These are phyloP conservation scores for Saguinus midas DNA, from an alignment of 2,113 vertebrate species.

Conservation along the genomic window DNA sequence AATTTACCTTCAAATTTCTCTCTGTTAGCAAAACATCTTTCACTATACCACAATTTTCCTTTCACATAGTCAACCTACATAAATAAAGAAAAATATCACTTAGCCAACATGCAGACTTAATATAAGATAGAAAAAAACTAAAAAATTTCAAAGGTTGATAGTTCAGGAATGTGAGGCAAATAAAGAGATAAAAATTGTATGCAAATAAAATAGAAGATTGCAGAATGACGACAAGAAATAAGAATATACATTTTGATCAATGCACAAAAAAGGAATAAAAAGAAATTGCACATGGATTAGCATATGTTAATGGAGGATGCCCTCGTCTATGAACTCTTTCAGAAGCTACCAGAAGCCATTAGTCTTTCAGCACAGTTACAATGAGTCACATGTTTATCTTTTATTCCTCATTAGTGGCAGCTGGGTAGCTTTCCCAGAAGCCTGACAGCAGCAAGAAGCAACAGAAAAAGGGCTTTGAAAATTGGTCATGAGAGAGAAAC, in stretches of 20 bases:
- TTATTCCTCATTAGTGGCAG: neutral
- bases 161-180: neutral
- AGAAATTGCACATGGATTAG: neutral
- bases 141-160: neutral
- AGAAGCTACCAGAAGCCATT: neutral
- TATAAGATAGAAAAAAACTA: neutral
- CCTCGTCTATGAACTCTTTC: neutral
- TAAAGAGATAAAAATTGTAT: neutral
- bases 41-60: conserved; percentile 71
- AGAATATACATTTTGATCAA: neutral
- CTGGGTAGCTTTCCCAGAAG: neutral
- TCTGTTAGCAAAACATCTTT: conserved; percentile 75
- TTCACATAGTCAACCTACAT: conserved; percentile 1
- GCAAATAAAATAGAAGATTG: neutral
- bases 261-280: neutral
- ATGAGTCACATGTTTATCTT: neutral
- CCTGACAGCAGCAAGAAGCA: neutral
- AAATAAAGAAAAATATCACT: conserved; percentile 17
- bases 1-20: conserved; percentile 73
- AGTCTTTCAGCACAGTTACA: neutral
- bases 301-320: neutral
- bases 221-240: neutral
- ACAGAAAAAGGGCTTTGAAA: neutral
- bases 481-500: neutral
- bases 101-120: neutral